Conservation (phyloP, 1,140 invertebrate species). For the Zaprionus nigranus region DNA sequence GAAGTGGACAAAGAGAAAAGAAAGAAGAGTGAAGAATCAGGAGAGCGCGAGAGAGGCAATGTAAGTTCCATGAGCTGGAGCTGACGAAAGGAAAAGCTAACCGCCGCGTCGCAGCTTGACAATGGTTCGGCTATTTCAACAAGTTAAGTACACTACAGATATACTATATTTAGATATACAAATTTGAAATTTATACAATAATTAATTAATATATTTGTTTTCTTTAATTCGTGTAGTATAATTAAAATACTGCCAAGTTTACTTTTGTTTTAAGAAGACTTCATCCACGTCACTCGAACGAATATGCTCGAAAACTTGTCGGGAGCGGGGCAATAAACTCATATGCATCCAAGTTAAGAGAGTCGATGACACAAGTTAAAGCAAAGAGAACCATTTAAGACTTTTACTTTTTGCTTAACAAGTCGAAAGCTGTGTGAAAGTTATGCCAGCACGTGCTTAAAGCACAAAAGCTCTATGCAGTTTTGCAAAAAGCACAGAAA, state of each 20-base stretch:
- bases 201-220: neutral
- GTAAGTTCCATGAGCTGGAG: conserved; percentile 25
- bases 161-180: neutral
- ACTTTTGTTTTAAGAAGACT: neutral
- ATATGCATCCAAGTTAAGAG: conserved; percentile 66
- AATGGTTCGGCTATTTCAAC: neutral
- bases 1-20: conserved; percentile 10
- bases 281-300: neutral
- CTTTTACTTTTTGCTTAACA: neutral
- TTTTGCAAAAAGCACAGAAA: conserved; percentile 19
- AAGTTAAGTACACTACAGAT: neutral
- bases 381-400: conserved; percentile 42
- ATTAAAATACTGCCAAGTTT: neutral
- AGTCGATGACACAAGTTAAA: neutral
- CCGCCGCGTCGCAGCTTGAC: neutral
- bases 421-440: conserved; percentile 22
- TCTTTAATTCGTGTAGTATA: neutral
- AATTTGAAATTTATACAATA: neutral
- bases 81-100: conserved; percentile 58
- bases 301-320: conserved; percentile 14
- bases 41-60: conserved; percentile 14
- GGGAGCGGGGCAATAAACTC: conserved; percentile 71
- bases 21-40: conserved; percentile 17
- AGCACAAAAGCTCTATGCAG: conserved; percentile 10
- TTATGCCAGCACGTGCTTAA: neutral